These are phyloP conservation scores for Phalacrocorax brasilianus DNA, from an alignment of 2,113 vertebrate species.

Conservation along the genomic window DNA sequence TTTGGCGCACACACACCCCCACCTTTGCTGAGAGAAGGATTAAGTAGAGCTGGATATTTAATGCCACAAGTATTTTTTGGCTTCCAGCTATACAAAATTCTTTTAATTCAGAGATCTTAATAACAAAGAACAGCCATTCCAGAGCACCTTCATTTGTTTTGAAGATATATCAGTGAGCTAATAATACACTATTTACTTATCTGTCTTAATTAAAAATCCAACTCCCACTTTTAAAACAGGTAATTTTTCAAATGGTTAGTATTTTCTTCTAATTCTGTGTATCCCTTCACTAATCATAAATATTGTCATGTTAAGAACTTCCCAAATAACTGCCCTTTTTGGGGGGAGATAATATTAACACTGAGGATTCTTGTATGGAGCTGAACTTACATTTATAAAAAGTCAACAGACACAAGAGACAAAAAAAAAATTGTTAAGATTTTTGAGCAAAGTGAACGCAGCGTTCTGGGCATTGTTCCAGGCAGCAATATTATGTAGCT, in stretches of 20 bases:
- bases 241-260: neutral
- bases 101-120: constrained; percentile 27
- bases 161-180: neutral
- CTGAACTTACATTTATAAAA: neutral
- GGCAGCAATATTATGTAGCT: no score
- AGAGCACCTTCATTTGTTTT: neutral
- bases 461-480: no score
- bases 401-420: neutral
- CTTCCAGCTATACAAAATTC: constrained; percentile 29
- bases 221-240: neutral
- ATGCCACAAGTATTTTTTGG: constrained; percentile 25
- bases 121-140: constrained; percentile 29
- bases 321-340: neutral
- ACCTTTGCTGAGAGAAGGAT: neutral
- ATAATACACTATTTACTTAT: neutral
- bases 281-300: neutral
- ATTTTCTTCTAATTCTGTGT: neutral
- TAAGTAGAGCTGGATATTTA: constrained; percentile 30
- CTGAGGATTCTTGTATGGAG: neutral
- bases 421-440: neutral
- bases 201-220: neutral
- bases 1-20: neutral
- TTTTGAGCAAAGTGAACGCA: neutral
- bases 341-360: neutral
- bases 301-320: neutral